phyloP scores from a whole-genome alignment of 1,140 invertebrate genomes.

The Oryzaephilus surinamensis region DNA sequence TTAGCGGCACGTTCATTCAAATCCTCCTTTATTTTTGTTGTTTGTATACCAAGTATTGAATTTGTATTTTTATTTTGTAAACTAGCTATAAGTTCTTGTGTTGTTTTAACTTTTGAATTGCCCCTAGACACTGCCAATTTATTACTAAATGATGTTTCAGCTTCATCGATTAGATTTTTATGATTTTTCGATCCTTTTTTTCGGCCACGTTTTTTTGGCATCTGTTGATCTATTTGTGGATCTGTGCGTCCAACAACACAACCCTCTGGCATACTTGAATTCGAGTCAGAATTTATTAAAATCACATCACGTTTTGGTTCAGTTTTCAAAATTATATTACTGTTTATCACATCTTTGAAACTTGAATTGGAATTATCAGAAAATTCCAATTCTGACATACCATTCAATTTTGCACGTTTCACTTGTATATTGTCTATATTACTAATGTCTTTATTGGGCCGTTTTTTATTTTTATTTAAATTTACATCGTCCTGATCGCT shows the following conservation, averaged over 20 bases:
- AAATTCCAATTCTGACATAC: slow-evolving; percentile 26
- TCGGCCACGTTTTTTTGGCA: slow-evolving; percentile 51
- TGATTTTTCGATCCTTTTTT: slow-evolving; percentile 59
- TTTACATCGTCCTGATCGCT: slow-evolving; percentile 7
- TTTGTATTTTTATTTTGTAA: slow-evolving; percentile 51
- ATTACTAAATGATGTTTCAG: slow-evolving; percentile 46
- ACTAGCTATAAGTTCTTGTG: slow-evolving; percentile 69
- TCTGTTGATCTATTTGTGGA: slow-evolving; percentile 23
- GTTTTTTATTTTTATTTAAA: not conserved
- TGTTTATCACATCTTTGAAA: slow-evolving; percentile 30
- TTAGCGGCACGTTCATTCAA: slow-evolving; percentile 33
- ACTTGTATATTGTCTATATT: not conserved
- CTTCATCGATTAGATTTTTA: slow-evolving; percentile 40
- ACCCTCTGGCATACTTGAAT: slow-evolving; percentile 30
- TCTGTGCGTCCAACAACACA: too few species aligned
- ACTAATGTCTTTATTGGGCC: not conserved
- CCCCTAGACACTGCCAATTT: slow-evolving; percentile 52
- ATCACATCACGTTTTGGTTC: slow-evolving; percentile 22
- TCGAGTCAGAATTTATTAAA: slow-evolving; percentile 34
- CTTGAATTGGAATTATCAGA: slow-evolving; percentile 35
- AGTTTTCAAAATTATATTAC: too few species aligned
- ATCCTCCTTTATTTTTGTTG: slow-evolving; percentile 26
- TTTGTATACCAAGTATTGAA: slow-evolving; percentile 8
- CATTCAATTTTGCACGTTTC: slow-evolving; percentile 27
- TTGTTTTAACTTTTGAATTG: slow-evolving; percentile 70